Conservation (phyloP, 2,888 invertebrate genomes). For the Capitulum mitella region DNA sequence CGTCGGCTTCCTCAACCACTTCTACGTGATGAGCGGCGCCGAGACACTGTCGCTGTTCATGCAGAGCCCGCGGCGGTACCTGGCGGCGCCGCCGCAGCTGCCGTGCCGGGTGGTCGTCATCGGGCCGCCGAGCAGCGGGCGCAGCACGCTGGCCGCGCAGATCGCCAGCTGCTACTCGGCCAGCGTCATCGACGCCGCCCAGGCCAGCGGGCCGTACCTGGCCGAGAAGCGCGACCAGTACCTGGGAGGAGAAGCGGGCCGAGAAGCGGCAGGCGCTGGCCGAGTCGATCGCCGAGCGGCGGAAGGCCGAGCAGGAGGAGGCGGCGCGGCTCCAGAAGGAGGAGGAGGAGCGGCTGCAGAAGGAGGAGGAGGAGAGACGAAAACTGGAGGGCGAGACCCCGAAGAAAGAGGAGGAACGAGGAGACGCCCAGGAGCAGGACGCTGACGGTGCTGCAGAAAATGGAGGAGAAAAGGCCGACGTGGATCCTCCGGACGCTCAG, state of each 20-base stretch:
- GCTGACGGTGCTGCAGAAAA: too few relatives aligned
- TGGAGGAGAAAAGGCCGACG: too few relatives aligned
- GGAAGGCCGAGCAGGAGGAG: constrained; percentile 11
- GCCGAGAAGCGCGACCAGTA: neutral
- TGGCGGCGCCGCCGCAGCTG: neutral
- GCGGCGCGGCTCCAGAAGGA: neutral
- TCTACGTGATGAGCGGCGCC: neutral
- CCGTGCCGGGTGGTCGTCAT: neutral
- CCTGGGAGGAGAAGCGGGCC: neutral
- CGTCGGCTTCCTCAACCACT: neutral
- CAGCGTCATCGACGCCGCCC: neutral
- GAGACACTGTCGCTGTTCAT: neutral
- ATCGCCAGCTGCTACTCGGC: neutral
- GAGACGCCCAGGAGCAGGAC: too few relatives aligned
- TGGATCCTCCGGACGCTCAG: too few relatives aligned
- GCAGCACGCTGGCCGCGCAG: neutral
- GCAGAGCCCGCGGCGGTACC: neutral
- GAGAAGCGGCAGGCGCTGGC: neutral
- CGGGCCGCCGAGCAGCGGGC: neutral
- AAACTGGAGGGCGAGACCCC: too few relatives aligned
- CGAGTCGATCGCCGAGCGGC: neutral
- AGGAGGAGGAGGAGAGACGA: neutral
- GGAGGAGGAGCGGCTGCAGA: neutral
- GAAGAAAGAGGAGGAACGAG: too few relatives aligned
- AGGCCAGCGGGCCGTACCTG: neutral